Evolutionary conservation across 1,140 invertebrate species (phyloP).

Genomic region (Samia ricini): DNA sequence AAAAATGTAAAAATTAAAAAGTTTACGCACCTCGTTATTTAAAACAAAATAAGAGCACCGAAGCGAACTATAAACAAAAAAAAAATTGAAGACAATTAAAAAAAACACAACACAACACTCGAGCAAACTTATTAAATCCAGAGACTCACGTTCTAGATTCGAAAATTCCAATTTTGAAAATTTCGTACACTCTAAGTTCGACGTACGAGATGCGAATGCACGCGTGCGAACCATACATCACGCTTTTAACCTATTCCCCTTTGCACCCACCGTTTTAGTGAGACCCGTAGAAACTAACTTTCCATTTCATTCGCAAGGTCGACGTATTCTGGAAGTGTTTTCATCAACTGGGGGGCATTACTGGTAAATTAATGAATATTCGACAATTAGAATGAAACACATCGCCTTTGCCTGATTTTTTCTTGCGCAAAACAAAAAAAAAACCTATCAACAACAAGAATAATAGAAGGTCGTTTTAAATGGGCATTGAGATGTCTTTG

Average conservation of each 20-base stretch:
- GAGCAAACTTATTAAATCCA: slow-evolving; percentile 9
- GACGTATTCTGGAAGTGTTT: slow-evolving; percentile 32
- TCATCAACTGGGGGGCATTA: slow-evolving; percentile 28
- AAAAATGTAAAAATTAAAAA: neutral
- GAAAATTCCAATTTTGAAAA: slow-evolving; percentile 28
- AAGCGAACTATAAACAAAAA: slow-evolving; percentile 18
- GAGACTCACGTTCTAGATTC: slow-evolving; percentile 23
- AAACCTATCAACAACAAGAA: slow-evolving; percentile 18
- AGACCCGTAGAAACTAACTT: slow-evolving; percentile 41
- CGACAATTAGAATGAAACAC: slow-evolving; percentile 34
- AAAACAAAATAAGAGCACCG: slow-evolving; percentile 11
- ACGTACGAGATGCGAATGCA: slow-evolving; percentile 46
- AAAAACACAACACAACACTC: slow-evolving; percentile 24
- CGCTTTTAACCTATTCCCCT: slow-evolving; percentile 60
- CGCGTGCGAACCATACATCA: slow-evolving; percentile 57
- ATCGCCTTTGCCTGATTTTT: slow-evolving; percentile 15
- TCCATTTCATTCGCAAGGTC: slow-evolving; percentile 29
- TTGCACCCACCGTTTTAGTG: slow-evolving; percentile 41
- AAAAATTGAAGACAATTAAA: slow-evolving; percentile 10
- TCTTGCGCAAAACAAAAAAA: slow-evolving; percentile 34
- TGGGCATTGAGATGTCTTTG: slow-evolving; percentile 27
- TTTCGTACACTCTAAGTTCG: slow-evolving; percentile 30
- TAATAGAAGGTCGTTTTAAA: slow-evolving; percentile 20
- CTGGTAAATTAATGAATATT: slow-evolving; percentile 47
- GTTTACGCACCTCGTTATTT: slow-evolving; percentile 19